Percentiles rank a stretch among this genome's conserved stretches.
phyloP scores from a whole-genome alignment of 1,140 invertebrate species.

The Solenopsis fugax region DNA sequence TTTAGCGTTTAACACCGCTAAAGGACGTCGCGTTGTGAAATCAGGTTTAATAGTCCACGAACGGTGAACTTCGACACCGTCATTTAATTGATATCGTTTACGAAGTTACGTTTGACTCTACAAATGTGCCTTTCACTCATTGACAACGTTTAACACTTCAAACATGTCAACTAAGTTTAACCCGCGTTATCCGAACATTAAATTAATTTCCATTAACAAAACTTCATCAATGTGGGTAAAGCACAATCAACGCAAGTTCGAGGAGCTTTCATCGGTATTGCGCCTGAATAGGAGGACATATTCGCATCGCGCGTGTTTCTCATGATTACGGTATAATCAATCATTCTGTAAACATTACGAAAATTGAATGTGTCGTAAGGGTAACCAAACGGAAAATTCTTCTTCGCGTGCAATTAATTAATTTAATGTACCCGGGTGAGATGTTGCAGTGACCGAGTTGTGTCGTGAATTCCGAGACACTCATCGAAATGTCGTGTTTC shows the following conservation, averaged over 20 bases:
- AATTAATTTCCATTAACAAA: conserved; percentile 48
- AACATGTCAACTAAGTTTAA: conserved; percentile 35
- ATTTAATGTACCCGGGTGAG: neutral
- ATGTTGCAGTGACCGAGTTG: conserved; percentile 1
- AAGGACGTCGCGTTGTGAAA: neutral
- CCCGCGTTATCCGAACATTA: neutral
- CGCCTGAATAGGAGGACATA: neutral
- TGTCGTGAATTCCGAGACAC: neutral
- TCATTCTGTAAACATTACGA: neutral
- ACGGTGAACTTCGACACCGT: conserved; percentile 42
- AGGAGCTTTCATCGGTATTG: neutral
- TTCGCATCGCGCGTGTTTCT: neutral
- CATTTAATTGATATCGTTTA: conserved; percentile 57
- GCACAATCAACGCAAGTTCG: neutral
- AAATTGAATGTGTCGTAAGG: neutral
- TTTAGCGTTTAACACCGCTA: neutral
- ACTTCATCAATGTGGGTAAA: neutral
- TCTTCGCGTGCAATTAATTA: conserved; percentile 2
- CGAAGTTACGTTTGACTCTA: conserved; percentile 24
- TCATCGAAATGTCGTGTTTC: neutral
- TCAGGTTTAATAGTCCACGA: conserved; percentile 17
- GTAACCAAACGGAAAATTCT: neutral
- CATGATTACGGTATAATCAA: neutral
- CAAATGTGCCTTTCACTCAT: conserved; percentile 18
- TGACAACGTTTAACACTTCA: conserved; percentile 51